Conservation (phyloP, 2,113 vertebrate species). For the Stigmatopora argus region DNA sequence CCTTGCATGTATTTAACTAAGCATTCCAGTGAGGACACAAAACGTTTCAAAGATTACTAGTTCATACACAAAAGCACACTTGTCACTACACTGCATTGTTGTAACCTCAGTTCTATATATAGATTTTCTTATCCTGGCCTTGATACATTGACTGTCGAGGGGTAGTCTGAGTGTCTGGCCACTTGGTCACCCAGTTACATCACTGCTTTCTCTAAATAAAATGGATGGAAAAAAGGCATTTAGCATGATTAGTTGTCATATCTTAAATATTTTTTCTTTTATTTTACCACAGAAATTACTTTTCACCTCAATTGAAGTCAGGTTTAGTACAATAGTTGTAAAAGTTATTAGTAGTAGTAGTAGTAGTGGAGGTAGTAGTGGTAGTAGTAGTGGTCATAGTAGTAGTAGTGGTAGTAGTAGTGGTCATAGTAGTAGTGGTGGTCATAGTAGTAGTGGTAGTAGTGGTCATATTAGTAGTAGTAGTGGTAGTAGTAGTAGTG, state of each 20-base stretch:
- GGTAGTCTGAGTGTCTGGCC: slow-evolving; percentile 29
- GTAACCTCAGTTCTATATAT: slow-evolving; percentile 13
- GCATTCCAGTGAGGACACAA: background rate
- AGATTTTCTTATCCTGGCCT: slow-evolving; percentile 28
- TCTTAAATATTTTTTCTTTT: background rate
- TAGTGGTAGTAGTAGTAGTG: too few relatives aligned
- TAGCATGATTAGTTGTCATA: background rate
- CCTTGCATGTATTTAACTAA: background rate
- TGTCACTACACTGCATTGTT: background rate
- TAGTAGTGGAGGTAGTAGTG: too few relatives aligned
- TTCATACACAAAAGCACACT: slow-evolving; percentile 1
- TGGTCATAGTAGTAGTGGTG: too few relatives aligned
- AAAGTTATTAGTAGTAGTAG: too few relatives aligned
- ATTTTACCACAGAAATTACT: too few relatives aligned
- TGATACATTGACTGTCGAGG: slow-evolving; percentile 16
- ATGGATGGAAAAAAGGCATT: background rate
- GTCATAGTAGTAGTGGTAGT: too few relatives aligned
- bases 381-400: too few relatives aligned
- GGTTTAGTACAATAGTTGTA: too few relatives aligned
- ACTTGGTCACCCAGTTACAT: slow-evolving; percentile 32
- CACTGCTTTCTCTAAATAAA: slow-evolving; percentile 7
- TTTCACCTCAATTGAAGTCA: too few relatives aligned
- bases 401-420: too few relatives aligned
- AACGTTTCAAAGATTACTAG: background rate
- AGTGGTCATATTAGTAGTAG: too few relatives aligned